Evolutionary conservation across 92 coral and sea anemone genomes (phyloP).

Genomic region (Hydrozoanthus gracilis): DNA sequence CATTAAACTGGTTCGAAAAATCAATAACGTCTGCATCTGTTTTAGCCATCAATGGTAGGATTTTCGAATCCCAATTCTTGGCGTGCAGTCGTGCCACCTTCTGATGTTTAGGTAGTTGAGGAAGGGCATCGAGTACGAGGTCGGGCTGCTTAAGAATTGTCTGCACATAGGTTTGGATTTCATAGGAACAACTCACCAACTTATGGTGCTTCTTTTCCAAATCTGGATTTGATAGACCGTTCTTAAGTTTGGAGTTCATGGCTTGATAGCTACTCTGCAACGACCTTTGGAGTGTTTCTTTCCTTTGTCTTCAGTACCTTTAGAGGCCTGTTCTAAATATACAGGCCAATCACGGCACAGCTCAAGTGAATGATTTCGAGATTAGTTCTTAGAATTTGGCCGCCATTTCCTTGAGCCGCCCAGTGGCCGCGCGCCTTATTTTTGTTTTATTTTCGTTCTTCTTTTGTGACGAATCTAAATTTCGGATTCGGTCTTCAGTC

Average conservation of each 20-base stretch:
- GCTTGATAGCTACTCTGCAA: neutral
- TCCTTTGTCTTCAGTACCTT: neutral
- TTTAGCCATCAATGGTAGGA: slow-evolving; percentile 36
- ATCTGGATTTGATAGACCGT: slow-evolving; percentile 5
- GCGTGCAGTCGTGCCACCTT: slow-evolving; percentile 35
- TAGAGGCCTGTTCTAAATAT: neutral
- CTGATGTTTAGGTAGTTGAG: slow-evolving; percentile 29
- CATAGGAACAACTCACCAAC: neutral
- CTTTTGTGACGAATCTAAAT: no score
- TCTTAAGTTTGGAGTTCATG: slow-evolving; percentile 35
- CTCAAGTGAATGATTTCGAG: neutral
- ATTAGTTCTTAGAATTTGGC: neutral
- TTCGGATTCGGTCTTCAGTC: no score
- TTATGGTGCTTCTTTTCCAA: slow-evolving; percentile 9
- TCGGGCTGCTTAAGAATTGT: slow-evolving; percentile 37
- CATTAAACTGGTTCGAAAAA: slow-evolving; percentile 37
- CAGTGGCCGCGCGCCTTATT: neutral
- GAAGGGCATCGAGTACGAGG: slow-evolving; percentile 37
- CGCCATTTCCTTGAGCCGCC: neutral
- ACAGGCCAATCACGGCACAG: neutral
- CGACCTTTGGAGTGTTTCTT: neutral
- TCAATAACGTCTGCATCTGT: slow-evolving; percentile 45
- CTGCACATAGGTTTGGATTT: slow-evolving; percentile 34
- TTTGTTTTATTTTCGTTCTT: no score
- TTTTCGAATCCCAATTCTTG: slow-evolving; percentile 9